Conservation (phyloP, 2,113 vertebrate species). For the Rostratula benghalensis region DNA sequence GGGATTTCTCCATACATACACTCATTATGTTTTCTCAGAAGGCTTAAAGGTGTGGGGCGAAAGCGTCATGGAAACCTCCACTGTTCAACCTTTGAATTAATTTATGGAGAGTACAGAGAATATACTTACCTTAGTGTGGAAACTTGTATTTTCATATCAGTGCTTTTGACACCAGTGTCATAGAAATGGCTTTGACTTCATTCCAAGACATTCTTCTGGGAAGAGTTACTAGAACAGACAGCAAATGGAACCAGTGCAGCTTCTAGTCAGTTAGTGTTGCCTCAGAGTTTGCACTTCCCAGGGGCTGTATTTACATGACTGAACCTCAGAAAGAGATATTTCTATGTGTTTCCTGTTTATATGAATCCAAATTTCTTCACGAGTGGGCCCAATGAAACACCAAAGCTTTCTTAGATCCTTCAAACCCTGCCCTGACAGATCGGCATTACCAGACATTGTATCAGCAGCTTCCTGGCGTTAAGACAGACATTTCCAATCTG, state of each 20-base stretch:
- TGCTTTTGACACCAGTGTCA: not conserved
- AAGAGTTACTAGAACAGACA: not conserved
- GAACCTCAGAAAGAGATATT: not conserved
- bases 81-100: not conserved
- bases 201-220: not conserved
- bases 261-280: not conserved
- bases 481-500: not conserved
- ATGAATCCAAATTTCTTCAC: not conserved
- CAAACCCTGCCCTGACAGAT: not conserved
- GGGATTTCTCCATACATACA: not conserved
- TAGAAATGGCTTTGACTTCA: not conserved
- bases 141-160: not conserved
- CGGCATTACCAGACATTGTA: fast-evolving
- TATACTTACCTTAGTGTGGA: not conserved
- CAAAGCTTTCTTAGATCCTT: not conserved
- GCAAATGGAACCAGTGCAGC: not conserved
- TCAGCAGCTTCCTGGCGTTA: not conserved
- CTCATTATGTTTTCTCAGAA: not conserved
- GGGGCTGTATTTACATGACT: not conserved
- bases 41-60: not conserved
- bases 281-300: not conserved
- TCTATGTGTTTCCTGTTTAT: not conserved
- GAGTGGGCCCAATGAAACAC: not conserved
- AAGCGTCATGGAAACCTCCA: not conserved
- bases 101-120: not conserved